A percentile compares a stretch with the other conserved stretches of the same genome.
phyloP scores from a whole-genome alignment of 2,797 vertebrate species.

The Sebastiscus albofasciatus region DNA sequence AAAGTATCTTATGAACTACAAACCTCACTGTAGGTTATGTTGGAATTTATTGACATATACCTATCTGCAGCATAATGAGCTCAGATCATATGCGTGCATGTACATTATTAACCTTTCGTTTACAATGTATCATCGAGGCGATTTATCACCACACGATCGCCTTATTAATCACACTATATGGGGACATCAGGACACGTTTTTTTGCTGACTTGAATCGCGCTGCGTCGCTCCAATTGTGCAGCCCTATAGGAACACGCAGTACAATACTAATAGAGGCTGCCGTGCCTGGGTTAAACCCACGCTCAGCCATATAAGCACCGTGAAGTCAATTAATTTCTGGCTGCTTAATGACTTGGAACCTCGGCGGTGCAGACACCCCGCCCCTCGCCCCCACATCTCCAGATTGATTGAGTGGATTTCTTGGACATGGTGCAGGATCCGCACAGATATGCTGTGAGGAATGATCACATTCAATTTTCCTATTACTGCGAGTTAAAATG shows the following conservation, averaged over 20 bases:
- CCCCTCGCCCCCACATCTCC: constrained; percentile 63
- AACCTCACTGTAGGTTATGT: constrained; percentile 30
- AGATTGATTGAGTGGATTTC: constrained; percentile 79
- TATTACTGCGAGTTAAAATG: constrained; percentile 53
- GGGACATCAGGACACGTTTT: constrained; percentile 48
- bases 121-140: constrained; percentile 54
- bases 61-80: constrained; percentile 35
- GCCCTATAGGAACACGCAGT: constrained; percentile 56
- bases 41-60: constrained; percentile 46
- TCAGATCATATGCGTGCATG: constrained; percentile 34
- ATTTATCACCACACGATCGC: constrained; percentile 59
- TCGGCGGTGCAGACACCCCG: constrained; percentile 69
- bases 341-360: constrained; percentile 84
- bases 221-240: constrained; percentile 49
- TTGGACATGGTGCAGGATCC: constrained; percentile 73
- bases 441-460: constrained; percentile 58
- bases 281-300: constrained; percentile 74
- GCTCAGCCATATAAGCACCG: constrained; percentile 76
- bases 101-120: constrained; percentile 64
- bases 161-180: constrained; percentile 57
- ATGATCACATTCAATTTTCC: constrained; percentile 66
- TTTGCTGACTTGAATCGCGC: constrained; percentile 62
- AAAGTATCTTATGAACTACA: constrained; percentile 31
- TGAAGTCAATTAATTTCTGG: constrained; percentile 84
- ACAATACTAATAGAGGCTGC: constrained; percentile 74